Evolutionary conservation across 1,140 invertebrate genomes (phyloP), one percentile per base, ranked within the genome.

Genomic region (Drosophila subpulchrella): DNA sequence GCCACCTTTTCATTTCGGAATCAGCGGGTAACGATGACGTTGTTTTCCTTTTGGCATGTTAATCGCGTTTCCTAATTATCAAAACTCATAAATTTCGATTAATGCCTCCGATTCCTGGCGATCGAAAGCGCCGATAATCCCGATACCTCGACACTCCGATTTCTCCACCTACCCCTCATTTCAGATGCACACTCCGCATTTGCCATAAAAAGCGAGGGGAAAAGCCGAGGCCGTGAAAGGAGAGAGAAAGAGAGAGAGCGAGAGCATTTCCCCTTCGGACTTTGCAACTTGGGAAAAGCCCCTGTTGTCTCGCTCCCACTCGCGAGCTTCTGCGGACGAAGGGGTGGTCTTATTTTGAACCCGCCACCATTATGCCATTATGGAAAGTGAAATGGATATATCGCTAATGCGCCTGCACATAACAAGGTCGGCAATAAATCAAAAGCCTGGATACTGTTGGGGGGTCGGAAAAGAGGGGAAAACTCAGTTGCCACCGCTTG

Each of bases 381-480:
- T 90, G 86, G 90, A 91, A 91, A 91, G 88, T 91, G 90, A 91
- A 91, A 91, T 90, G 86, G 90, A 91, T 90, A 91, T 91, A 91
- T 86, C 71, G 90, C 80, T 83, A 82, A 84, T 86, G 80, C 81
- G 90, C 90, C 85, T 91, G 90, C 90, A 91, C 88, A 91, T 84
- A 91, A 91, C 90, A 91, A 91, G 90, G 90, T 91, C 90, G 90
- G 90, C 90, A 90, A 91, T 91, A 91, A 91, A 91, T 91, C 90
- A 91, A 88, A 89, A 62, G 54, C 30, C 55, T 15, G 30, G 47
- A 38, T 53, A 50, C 61, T 60, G 79, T 44, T 20, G n/a, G 30
- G 38, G 34, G 61, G 0, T 20, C 48, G 42, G 66, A 32, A 42
- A 44, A 58, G 17, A 72, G 53, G 44, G 48, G 48, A 51, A 51